phyloP scores from a whole-genome alignment of 1,140 invertebrate species.

The Manduca sexta region DNA sequence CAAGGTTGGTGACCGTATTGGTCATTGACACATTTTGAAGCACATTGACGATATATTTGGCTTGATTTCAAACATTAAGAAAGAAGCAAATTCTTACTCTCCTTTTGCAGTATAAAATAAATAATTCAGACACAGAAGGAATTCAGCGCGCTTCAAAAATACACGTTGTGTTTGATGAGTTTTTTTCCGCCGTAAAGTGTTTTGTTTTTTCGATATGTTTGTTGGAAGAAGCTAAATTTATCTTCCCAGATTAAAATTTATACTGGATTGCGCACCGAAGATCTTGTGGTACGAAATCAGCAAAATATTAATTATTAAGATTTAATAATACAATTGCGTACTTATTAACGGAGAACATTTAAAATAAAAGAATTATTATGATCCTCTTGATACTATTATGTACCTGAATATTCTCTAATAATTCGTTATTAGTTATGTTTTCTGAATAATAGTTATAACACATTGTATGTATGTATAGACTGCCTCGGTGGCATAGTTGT shows the following conservation, averaged over 20 bases:
- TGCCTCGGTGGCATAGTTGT: too few relatives aligned
- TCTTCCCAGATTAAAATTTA: not conserved
- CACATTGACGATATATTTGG: slow-evolving; percentile 30
- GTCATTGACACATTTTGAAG: slow-evolving; percentile 31
- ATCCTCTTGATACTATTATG: too few relatives aligned
- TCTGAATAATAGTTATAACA: too few relatives aligned
- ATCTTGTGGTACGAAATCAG: not conserved
- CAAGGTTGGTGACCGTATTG: slow-evolving; percentile 49
- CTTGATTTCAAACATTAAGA: slow-evolving; percentile 31
- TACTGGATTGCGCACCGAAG: not conserved
- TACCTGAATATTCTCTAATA: too few relatives aligned
- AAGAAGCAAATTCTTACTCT: slow-evolving; percentile 11
- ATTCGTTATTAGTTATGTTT: too few relatives aligned
- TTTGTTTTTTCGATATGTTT: slow-evolving; percentile 1
- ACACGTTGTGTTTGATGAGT: not conserved
- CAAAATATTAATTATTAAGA: not conserved
- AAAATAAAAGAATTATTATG: too few relatives aligned
- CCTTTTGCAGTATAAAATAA: slow-evolving; percentile 27
- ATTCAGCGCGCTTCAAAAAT: slow-evolving; percentile 7
- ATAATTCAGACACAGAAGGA: not conserved
- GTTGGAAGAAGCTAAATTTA: too few relatives aligned
- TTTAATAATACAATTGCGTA: too few relatives aligned
- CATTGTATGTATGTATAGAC: too few relatives aligned
- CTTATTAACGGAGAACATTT: too few relatives aligned
- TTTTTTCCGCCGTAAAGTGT: not conserved